These are phyloP conservation scores for Falco punctatus DNA, from an alignment of 2,113 vertebrate species.

Conservation along the genomic window DNA sequence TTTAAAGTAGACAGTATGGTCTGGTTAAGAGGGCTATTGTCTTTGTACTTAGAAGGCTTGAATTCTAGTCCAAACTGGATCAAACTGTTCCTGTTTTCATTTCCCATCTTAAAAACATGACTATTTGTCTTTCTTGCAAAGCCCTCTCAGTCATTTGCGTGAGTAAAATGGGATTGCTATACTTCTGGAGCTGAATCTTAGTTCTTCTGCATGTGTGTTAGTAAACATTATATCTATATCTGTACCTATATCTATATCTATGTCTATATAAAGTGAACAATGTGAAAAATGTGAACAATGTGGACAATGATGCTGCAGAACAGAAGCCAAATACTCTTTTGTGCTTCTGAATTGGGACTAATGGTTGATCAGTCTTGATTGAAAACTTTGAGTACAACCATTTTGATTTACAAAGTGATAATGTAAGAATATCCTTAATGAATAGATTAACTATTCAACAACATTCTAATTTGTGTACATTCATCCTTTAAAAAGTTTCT, in stretches of 20 bases:
- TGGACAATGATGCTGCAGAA: neutral
- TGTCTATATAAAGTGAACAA: no score
- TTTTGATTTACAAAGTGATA: neutral
- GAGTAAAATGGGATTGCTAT: neutral
- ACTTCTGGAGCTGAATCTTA: neutral
- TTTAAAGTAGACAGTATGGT: neutral
- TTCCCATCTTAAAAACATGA: neutral
- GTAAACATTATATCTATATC: neutral
- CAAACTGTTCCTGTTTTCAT: neutral
- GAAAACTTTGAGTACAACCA: neutral
- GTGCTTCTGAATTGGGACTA: neutral
- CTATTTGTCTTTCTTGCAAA: neutral
- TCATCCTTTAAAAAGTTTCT: neutral
- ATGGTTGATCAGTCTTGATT: neutral
- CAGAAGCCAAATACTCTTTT: neutral
- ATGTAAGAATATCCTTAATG: neutral
- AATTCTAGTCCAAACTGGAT: neutral
- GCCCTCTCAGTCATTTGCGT: neutral
- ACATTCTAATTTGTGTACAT: neutral
- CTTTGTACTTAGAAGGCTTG: neutral
- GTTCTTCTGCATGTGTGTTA: neutral
- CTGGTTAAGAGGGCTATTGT: neutral
- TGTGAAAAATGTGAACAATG: no score
- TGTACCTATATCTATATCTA: no score
- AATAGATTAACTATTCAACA: neutral